phyloP scores from a whole-genome alignment of 2,888 invertebrate species.

The Spodoptera exigua region DNA sequence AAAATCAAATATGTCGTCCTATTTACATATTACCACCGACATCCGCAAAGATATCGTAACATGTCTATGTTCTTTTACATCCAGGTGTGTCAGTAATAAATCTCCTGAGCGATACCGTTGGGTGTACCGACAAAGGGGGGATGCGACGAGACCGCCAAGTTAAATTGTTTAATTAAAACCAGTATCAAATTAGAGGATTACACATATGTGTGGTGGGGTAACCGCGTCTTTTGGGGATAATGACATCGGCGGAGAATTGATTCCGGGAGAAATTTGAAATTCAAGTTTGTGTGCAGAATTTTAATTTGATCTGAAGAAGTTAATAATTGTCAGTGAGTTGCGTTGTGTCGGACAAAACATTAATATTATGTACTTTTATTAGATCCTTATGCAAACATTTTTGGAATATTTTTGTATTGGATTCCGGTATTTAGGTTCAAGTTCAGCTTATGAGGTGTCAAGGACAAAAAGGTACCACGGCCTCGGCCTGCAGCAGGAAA shows the following conservation, averaged over 20 bases:
- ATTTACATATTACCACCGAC: neutral
- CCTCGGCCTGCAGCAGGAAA: too few species aligned
- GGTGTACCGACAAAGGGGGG: constrained; percentile 17
- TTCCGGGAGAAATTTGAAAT: constrained; percentile 9
- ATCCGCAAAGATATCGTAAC: constrained; percentile 65
- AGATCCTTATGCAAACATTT: too few species aligned
- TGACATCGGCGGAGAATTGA: constrained; percentile 38
- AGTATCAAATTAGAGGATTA: constrained; percentile 60
- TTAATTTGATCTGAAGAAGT: neutral
- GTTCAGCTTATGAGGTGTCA: too few species aligned
- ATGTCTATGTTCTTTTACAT: constrained; percentile 72
- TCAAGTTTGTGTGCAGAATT: too few species aligned
- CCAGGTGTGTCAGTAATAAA: too few species aligned
- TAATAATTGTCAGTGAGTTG: neutral
- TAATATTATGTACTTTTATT: too few species aligned
- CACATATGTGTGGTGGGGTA: constrained; percentile 46
- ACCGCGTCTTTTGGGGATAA: constrained; percentile 37
- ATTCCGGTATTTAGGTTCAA: too few species aligned
- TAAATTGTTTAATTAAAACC: constrained; percentile 69
- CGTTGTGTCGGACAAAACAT: too few species aligned
- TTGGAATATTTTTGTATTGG: too few species aligned
- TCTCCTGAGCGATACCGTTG: constrained; percentile 9
- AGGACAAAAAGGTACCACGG: too few species aligned
- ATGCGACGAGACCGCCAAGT: constrained; percentile 42
- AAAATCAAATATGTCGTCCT: too few species aligned